These are phyloP conservation scores for Aleiodes alternator DNA, from an alignment of 2,888 invertebrate species.

Conservation along the genomic window DNA sequence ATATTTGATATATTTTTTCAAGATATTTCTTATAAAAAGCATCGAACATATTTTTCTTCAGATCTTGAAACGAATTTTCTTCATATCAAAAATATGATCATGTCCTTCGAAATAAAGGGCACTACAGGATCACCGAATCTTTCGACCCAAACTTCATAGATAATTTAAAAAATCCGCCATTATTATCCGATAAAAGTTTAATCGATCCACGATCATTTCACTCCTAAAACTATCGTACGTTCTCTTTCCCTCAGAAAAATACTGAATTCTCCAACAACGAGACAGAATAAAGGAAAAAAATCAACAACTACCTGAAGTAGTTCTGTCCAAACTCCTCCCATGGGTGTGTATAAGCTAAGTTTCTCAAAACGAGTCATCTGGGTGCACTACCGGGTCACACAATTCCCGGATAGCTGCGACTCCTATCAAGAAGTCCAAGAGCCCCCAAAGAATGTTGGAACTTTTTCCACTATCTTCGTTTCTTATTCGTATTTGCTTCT, in stretches of 20 bases:
- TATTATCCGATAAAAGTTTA: too few species aligned
- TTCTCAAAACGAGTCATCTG: conserved; percentile 56
- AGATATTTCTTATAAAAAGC: too few species aligned
- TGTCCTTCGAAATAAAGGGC: too few species aligned
- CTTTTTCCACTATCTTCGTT: conserved; percentile 24
- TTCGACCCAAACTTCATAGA: too few species aligned
- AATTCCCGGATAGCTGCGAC: conserved; percentile 38
- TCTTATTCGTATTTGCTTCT: conserved; percentile 1
- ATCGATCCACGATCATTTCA: background rate
- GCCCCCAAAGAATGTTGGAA: background rate
- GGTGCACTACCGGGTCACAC: conserved; percentile 57
- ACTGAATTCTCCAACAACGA: background rate
- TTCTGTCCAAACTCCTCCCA: conserved; percentile 40
- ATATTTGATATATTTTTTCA: too few species aligned
- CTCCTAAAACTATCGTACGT: background rate
- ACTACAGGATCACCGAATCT: too few species aligned
- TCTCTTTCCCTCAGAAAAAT: background rate
- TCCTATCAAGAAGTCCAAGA: conserved; percentile 41
- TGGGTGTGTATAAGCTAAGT: conserved; percentile 41
- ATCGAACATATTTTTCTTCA: too few species aligned
- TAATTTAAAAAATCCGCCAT: too few species aligned
- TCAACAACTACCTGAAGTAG: conserved; percentile 42
- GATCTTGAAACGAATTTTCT: too few species aligned
- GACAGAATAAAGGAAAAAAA: conserved; percentile 27
- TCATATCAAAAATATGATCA: too few species aligned